These are phyloP conservation scores for Gonioctena quinquepunctata DNA, from an alignment of 1,140 invertebrate species.

Conservation along the genomic window DNA sequence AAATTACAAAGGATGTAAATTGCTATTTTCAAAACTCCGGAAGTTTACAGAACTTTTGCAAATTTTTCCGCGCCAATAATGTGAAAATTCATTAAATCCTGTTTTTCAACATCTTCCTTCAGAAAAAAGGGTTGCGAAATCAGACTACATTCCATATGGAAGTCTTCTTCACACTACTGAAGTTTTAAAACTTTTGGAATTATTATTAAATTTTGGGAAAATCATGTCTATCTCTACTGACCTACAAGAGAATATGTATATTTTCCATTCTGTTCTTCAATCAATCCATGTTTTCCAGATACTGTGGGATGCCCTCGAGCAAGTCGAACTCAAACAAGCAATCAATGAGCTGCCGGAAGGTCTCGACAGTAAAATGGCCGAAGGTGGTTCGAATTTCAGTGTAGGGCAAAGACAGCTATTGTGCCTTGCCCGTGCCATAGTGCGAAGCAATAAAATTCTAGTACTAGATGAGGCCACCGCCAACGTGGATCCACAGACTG, in stretches of 20 bases:
- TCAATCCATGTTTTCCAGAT: constrained; percentile 60
- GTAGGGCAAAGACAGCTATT: constrained; percentile 62
- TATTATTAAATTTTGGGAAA: too few relatives aligned
- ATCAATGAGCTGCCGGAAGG: constrained; percentile 46
- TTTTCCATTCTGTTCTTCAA: constrained; percentile 58
- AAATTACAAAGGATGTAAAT: too few relatives aligned
- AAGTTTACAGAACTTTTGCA: too few relatives aligned
- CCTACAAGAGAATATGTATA: constrained; percentile 23
- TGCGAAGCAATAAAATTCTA: constrained; percentile 64
- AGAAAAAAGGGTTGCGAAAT: too few relatives aligned
- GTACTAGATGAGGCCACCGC: constrained; percentile 73
- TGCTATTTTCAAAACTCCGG: too few relatives aligned
- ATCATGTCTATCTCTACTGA: too few relatives aligned
- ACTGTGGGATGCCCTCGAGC: constrained; percentile 81
- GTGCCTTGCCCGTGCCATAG: constrained; percentile 65
- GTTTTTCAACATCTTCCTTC: too few relatives aligned
- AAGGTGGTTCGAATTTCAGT: constrained; percentile 64
- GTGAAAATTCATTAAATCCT: too few relatives aligned
- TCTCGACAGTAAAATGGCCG: constrained; percentile 62
- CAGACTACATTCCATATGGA: too few relatives aligned
- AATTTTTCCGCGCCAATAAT: too few relatives aligned
- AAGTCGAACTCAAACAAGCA: constrained; percentile 70
- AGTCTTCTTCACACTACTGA: too few relatives aligned
- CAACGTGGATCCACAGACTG: constrained; percentile 67
- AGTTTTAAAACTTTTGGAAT: too few relatives aligned